Percentiles rank a stretch among this genome's conserved stretches.
Evolutionary conservation across 2,113 vertebrate genomes (phyloP).

Genomic region (Choloepus hoffmanni): DNA sequence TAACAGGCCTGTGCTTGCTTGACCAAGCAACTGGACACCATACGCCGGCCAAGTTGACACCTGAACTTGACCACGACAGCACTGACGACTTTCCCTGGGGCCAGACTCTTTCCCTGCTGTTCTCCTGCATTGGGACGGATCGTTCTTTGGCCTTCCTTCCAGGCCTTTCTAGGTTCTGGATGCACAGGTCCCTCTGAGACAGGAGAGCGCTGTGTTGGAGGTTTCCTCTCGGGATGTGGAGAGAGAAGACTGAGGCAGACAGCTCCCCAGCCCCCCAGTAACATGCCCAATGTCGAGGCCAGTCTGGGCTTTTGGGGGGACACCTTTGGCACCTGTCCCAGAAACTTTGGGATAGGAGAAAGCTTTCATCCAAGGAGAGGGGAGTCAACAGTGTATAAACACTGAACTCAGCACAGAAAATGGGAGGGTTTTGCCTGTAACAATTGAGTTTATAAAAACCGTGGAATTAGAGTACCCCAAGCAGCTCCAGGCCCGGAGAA

Average conservation of each 20-base stretch:
- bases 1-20: too few relatives aligned
- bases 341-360: neutral
- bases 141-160: neutral
- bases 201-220: neutral
- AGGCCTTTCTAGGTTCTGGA: neutral
- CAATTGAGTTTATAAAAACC: neutral
- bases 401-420: neutral
- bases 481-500: neutral
- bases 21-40: too few relatives aligned
- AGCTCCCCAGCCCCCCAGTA: neutral
- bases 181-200: neutral
- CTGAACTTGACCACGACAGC: neutral
- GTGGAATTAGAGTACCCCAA: neutral
- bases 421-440: neutral
- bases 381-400: neutral
- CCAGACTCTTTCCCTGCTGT: neutral
- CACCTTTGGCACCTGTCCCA: neutral
- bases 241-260: neutral
- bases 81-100: neutral
- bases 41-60: too few relatives aligned
- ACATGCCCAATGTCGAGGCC: neutral
- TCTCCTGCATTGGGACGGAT: neutral
- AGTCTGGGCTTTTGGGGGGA: neutral
- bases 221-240: neutral
- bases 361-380: neutral